Evolutionary conservation across 2,113 vertebrate species (phyloP).

Genomic region (Engraulis encrasicolus): DNA sequence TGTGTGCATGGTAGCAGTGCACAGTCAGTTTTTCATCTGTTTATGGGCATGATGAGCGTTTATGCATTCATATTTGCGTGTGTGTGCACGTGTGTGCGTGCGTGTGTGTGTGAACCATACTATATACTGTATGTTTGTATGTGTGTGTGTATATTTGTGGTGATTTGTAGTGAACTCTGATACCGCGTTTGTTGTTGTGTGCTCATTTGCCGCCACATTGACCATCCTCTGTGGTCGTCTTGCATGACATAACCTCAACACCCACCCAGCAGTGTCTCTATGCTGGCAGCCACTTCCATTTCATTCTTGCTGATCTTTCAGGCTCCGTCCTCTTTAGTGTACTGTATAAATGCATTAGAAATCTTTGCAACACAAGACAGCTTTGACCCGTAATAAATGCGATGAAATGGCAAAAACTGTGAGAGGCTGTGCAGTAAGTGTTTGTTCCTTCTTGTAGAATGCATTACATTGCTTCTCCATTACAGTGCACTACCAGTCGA

Average conservation of each 20-base stretch:
- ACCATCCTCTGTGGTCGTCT: not conserved
- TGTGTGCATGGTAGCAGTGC: not conserved
- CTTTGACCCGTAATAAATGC: not conserved
- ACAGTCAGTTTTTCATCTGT: too few species aligned
- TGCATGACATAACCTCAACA: not conserved
- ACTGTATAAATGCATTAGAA: not conserved
- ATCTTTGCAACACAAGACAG: not conserved
- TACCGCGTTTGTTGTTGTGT: not conserved
- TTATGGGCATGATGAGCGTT: too few species aligned
- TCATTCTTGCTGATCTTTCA: conserved; percentile 7
- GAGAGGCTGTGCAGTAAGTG: not conserved
- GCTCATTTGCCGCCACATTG: not conserved
- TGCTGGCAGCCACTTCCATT: not conserved
- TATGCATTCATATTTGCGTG: too few species aligned
- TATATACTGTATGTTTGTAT: not conserved
- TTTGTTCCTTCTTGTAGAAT: not conserved
- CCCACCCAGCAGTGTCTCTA: not conserved
- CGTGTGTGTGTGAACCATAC: not conserved
- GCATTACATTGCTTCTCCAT: not conserved
- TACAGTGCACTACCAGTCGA: not conserved
- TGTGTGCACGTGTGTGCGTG: not conserved
- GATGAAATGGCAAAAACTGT: not conserved
- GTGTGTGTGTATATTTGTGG: not conserved
- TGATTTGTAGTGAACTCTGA: not conserved
- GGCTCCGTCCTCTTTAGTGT: not conserved